Evolutionary conservation across 1,140 invertebrate genomes (phyloP).

Genomic region (Zaprionus capensis): DNA sequence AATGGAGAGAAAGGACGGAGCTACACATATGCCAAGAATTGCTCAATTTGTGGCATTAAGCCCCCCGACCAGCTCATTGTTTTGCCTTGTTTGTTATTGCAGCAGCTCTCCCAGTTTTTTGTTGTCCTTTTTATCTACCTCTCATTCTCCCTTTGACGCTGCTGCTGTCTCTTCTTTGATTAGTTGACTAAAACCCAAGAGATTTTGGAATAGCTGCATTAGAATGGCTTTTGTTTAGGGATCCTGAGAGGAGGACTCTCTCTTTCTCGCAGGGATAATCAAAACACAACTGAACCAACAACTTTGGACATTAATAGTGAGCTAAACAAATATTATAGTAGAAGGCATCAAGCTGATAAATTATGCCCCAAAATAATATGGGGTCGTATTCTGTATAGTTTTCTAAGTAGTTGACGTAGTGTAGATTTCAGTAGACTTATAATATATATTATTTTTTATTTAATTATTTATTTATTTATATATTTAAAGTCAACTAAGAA

Average conservation of each 20-base stretch:
- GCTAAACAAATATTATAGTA: constrained; percentile 2
- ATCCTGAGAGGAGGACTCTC: constrained; percentile 1
- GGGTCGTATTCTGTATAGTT: background rate
- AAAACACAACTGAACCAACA: constrained; percentile 37
- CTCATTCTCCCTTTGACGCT: background rate
- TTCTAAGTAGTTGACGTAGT: too few relatives aligned
- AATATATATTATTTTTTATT: background rate
- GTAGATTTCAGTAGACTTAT: too few relatives aligned
- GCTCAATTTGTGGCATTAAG: constrained; percentile 81
- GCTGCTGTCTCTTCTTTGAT: constrained; percentile 12
- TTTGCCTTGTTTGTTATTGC: constrained; percentile 55
- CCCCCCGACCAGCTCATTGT: constrained; percentile 39
- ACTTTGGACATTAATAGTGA: constrained; percentile 21
- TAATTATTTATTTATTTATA: too few relatives aligned
- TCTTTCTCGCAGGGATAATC: background rate
- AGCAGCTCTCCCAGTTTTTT: constrained; percentile 33
- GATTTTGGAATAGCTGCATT: constrained; percentile 23
- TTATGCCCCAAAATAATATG: background rate
- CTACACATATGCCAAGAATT: constrained; percentile 61
- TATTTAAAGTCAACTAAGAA: too few relatives aligned
- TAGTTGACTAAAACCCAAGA: constrained; percentile 21
- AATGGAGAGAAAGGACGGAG: constrained; percentile 23
- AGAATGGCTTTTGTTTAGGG: constrained; percentile 1
- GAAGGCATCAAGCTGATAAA: background rate
- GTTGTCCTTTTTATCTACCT: constrained; percentile 31